A percentile compares a stretch with the other conserved stretches of the same genome.
These are phyloP conservation scores for Darevskia mixta DNA, from an alignment of 2,797 vertebrate genomes.

Conservation along the genomic window DNA sequence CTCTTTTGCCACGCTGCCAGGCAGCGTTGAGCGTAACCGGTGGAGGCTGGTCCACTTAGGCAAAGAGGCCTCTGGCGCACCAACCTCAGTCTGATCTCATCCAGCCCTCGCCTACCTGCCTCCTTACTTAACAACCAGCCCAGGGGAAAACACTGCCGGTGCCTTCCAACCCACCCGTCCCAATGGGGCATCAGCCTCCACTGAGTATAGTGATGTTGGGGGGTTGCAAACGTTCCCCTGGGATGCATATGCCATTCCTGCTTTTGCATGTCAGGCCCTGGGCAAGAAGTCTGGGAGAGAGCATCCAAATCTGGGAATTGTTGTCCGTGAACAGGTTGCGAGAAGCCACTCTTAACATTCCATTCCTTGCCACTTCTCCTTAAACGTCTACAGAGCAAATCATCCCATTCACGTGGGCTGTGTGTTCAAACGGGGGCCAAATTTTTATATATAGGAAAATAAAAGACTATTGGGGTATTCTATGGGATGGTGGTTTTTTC, in stretches of 20 bases:
- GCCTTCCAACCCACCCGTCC: not conserved
- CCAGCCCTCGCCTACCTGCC: too few relatives aligned
- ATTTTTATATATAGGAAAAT: slow-evolving; percentile 40
- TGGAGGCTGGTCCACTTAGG: too few relatives aligned
- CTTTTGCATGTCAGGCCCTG: not conserved
- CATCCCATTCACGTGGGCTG: slow-evolving; percentile 61
- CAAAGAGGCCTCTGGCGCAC: too few relatives aligned
- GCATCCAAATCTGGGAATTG: not conserved
- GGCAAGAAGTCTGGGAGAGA: not conserved
- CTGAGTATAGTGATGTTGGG: not conserved
- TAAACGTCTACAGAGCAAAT: slow-evolving; percentile 22
- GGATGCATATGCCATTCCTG: too few relatives aligned
- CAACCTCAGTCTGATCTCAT: too few relatives aligned
- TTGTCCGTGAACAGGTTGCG: too few relatives aligned
- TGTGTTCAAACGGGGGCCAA: slow-evolving; percentile 80
- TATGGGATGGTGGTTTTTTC: slow-evolving; percentile 67
- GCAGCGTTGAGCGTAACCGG: not conserved
- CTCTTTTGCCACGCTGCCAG: not conserved
- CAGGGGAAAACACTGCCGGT: not conserved
- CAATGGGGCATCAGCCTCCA: too few relatives aligned
- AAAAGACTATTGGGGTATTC: slow-evolving; percentile 68
- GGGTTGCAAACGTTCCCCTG: too few relatives aligned
- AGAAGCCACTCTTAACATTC: slow-evolving; percentile 2
- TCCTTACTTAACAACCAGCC: too few relatives aligned
- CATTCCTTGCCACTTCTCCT: slow-evolving; percentile 33